Base-by-base conservation (phyloP, 1,140 invertebrate genomes). In the Drosophila ananassae region DNA sequence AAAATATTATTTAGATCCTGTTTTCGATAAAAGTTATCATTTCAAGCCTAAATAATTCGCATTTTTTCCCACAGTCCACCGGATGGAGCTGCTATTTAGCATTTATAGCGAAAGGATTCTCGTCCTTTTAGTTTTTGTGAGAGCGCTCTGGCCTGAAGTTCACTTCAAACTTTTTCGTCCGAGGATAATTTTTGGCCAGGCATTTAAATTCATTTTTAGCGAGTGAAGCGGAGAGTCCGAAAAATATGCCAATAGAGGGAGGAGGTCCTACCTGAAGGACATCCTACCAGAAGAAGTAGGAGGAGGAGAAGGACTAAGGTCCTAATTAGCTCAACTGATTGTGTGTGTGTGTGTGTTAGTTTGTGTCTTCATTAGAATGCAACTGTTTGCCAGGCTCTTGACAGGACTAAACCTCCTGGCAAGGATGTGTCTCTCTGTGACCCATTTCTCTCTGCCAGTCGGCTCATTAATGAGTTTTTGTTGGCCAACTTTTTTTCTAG, bases 381-480 rank as follows among this genome's bases (percentile, higher is more conserved):
- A 82, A 77, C 74, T 85, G 78, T 81, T 81, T 85, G 73, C 62
- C 67, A 62, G 51, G 39, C 58, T n/a, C 59, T 80, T 64, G 39
- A 67, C 46, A 52, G 51, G 21, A 53, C 24, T 67, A 10, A 47
- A 32, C 39, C 34, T n/a, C 25, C 30, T 13, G 30, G 17, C 17
- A 17, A 17, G 17, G 17, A 2, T 32, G 34, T 66, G 47, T n/a
- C 22, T 41, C 44, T 69, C 54, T 54, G 62, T 87, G 66, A 63
- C 64, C 74, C 69, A 81, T 81, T 82, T 87, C 64, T 53, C 24
- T 53, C 24, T 9, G 62, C 59, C 69, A 71, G 69, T 73, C 50
- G 76, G 56, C 76, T 84, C 83, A 87, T 85, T 85, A 85, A 87
- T 85, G 83, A 87, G 63, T 75, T 68, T 77, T 82, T 87, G 74